These are phyloP conservation scores for Apamea sordens DNA, from an alignment of 2,888 invertebrate genomes.

Conservation along the genomic window DNA sequence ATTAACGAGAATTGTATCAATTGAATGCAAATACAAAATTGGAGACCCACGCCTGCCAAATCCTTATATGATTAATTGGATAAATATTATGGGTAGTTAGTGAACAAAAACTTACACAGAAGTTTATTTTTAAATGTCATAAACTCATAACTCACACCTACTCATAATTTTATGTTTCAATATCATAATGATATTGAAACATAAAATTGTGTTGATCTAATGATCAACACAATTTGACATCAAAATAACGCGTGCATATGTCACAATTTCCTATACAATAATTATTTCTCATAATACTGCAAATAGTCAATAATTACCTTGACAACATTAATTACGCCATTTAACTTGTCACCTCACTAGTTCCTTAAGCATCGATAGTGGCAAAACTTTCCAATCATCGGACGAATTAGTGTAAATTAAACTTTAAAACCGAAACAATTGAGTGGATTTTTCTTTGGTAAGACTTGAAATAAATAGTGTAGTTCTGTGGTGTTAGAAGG, in stretches of 20 bases:
- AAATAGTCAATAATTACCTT: constrained; percentile 41
- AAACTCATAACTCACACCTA: background rate
- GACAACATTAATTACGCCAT: constrained; percentile 41
- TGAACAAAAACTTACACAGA: background rate
- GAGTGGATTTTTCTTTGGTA: constrained; percentile 28
- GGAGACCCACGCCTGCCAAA: constrained; percentile 3
- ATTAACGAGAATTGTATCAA: background rate
- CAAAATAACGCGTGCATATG: background rate
- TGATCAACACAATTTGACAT: background rate
- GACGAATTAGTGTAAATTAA: background rate
- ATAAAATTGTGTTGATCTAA: too few species aligned
- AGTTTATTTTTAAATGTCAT: background rate
- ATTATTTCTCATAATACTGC: constrained; percentile 29
- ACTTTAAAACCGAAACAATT: constrained; percentile 2
- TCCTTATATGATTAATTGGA: constrained; percentile 11
- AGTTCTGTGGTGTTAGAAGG: background rate
- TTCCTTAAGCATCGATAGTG: constrained; percentile 48
- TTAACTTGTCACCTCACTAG: constrained; percentile 56
- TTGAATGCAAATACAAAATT: constrained; percentile 16
- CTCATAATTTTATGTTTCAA: background rate
- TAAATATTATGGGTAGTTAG: background rate
- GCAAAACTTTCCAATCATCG: constrained; percentile 48
- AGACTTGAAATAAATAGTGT: background rate
- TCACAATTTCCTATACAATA: constrained; percentile 21
- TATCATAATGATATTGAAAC: too few species aligned